phyloP scores from a whole-genome alignment of 2,797 vertebrate genomes.

The Aphelocoma californica region DNA sequence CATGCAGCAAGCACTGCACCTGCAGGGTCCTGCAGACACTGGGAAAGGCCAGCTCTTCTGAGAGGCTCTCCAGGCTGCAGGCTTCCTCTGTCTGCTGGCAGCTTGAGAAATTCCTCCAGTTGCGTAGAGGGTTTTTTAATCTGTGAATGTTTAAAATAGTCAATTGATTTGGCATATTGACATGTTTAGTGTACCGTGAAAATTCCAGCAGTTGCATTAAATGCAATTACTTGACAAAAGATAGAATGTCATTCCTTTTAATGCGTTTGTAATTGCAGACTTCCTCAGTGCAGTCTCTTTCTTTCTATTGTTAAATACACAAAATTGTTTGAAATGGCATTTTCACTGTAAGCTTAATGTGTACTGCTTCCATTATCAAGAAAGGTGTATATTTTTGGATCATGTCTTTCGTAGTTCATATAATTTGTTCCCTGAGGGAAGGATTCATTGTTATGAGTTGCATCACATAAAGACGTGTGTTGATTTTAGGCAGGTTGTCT shows the following conservation, averaged over 20 bases:
- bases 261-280: constrained; percentile 17
- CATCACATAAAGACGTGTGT: not conserved
- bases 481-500: constrained; percentile 11
- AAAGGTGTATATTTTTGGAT: constrained; percentile 22
- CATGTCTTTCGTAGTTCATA: not conserved
- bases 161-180: constrained; percentile 29
- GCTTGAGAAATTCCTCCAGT: not conserved
- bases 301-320: not conserved
- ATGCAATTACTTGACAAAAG: constrained; percentile 12
- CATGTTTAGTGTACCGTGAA: not conserved
- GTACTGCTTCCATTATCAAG: not conserved
- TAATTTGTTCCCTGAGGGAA: not conserved
- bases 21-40: not conserved
- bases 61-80: not conserved
- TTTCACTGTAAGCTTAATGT: not conserved
- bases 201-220: constrained; percentile 43
- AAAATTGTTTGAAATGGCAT: not conserved
- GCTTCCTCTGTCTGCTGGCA: not conserved
- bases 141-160: constrained; percentile 13
- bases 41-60: not conserved
- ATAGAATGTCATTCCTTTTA: not conserved
- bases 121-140: not conserved
- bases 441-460: not conserved
- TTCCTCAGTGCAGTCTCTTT: not conserved
- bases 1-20: not conserved